These are phyloP conservation scores for Emydocephalus ijimae DNA, from an alignment of 2,113 vertebrate species.

Conservation along the genomic window DNA sequence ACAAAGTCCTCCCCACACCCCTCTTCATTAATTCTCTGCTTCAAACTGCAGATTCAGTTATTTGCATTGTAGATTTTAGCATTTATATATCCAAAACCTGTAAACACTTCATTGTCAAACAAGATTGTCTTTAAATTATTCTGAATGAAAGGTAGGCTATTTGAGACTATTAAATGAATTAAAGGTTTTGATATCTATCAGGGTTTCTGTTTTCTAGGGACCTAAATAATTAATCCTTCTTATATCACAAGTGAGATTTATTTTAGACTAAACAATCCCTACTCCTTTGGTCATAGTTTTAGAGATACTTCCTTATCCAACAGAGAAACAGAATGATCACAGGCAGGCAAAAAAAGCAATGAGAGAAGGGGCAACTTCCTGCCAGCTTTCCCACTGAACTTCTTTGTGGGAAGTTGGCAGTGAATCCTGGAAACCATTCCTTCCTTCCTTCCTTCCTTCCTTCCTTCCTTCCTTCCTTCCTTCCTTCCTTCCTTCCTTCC, in stretches of 20 bases:
- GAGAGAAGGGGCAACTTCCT: not conserved
- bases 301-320: not conserved
- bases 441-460: too few species aligned
- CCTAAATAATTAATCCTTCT: conserved; percentile 24
- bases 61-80: not conserved
- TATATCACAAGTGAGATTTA: not conserved
- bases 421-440: not conserved
- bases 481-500: too few species aligned
- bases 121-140: not conserved
- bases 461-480: too few species aligned
- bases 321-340: not conserved
- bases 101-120: not conserved
- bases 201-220: not conserved
- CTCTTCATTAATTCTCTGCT: not conserved
- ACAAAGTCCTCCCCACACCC: not conserved
- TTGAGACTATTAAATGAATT: conserved; percentile 15
- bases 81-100: not conserved
- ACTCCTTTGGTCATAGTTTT: not conserved
- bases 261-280: not conserved
- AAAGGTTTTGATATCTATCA: not conserved
- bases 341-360: not conserved
- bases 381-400: not conserved
- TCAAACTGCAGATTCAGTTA: not conserved
- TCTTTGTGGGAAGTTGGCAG: not conserved
- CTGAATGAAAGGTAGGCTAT: not conserved